Evolutionary conservation across 2,797 vertebrate species (phyloP).

Genomic region (Thunnus albacares): DNA sequence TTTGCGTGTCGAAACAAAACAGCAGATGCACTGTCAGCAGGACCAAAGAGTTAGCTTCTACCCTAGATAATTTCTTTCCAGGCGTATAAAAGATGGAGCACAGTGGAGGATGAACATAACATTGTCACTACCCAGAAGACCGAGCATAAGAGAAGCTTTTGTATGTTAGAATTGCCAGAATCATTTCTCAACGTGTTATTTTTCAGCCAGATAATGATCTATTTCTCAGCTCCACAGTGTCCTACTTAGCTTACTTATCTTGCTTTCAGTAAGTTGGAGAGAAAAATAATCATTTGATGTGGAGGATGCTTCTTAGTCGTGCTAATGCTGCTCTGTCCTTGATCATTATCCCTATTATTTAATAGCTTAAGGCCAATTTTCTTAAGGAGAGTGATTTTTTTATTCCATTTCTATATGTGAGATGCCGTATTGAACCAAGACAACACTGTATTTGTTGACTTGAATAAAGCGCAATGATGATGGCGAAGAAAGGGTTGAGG

Average conservation of each 20-base stretch:
- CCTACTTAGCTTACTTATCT: conserved; percentile 80
- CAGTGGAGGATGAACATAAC: conserved; percentile 60
- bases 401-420: conserved; percentile 30
- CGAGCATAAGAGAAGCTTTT: conserved; percentile 73
- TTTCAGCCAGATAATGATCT: conserved; percentile 75
- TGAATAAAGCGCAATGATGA: conserved; percentile 8
- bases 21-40: conserved; percentile 27
- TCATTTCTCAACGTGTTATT: conserved; percentile 56
- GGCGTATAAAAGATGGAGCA: conserved; percentile 45
- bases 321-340: conserved; percentile 73
- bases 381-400: conserved; percentile 31
- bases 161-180: conserved; percentile 63
- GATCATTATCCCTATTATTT: conserved; percentile 76
- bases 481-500: conserved; percentile 4
- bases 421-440: conserved; percentile 23
- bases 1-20: conserved; percentile 31
- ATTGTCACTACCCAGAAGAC: conserved; percentile 71
- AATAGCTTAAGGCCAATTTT: conserved; percentile 65
- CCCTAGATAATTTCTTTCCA: conserved; percentile 53
- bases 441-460: conserved; percentile 35
- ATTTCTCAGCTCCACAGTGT: conserved; percentile 69
- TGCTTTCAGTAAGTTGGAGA: conserved; percentile 46
- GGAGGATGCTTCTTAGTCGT: conserved; percentile 58
- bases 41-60: conserved; percentile 21
- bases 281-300: conserved; percentile 70